phyloP scores from a whole-genome alignment of 2,113 vertebrate genomes.

The Gracilinanus agilis region DNA sequence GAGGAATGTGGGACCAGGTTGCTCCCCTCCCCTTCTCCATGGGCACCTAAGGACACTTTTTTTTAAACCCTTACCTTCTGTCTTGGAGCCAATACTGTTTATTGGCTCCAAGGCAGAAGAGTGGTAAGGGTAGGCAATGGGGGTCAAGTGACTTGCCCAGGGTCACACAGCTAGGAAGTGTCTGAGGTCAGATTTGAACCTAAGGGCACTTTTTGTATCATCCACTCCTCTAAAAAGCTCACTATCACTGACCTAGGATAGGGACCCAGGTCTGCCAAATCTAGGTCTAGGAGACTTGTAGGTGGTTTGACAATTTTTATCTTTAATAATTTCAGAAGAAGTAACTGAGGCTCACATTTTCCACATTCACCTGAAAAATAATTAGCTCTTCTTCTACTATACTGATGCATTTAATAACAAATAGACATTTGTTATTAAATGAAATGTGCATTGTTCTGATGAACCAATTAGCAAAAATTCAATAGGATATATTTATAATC shows the following conservation, averaged over 20 bases:
- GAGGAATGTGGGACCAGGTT: too few relatives aligned
- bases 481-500: background rate
- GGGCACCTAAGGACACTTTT: too few relatives aligned
- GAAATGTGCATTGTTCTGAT: background rate
- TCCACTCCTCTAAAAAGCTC: too few relatives aligned
- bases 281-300: background rate
- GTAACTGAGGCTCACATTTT: background rate
- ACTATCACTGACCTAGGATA: background rate
- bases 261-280: background rate
- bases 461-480: background rate
- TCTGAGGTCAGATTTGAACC: too few relatives aligned
- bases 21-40: too few relatives aligned
- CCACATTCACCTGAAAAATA: background rate
- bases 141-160: too few relatives aligned
- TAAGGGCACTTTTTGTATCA: too few relatives aligned
- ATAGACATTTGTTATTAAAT: background rate
- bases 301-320: background rate
- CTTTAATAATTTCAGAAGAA: background rate
- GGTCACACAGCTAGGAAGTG: too few relatives aligned
- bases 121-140: too few relatives aligned
- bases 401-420: background rate
- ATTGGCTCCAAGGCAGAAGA: too few relatives aligned
- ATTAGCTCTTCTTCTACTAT: background rate
- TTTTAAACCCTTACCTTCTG: too few relatives aligned
- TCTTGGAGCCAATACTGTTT: too few relatives aligned